Evolutionary conservation across 2,888 invertebrate species (phyloP).

Genomic region (Acleris sparsana): DNA sequence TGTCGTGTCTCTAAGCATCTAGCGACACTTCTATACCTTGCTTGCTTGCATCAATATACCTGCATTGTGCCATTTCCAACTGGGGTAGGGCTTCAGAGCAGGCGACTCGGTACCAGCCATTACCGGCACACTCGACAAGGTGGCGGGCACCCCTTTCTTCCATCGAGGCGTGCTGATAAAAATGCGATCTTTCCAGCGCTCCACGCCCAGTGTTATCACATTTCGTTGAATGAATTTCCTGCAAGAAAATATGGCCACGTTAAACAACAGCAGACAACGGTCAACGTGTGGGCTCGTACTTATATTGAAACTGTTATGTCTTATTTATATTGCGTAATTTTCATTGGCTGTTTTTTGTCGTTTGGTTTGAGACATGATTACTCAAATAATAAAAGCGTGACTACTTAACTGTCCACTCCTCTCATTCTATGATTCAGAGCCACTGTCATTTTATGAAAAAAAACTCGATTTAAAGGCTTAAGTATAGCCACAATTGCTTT

Average conservation of each 20-base stretch:
- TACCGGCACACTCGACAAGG: slow-evolving; percentile 86
- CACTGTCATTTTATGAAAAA: too few relatives aligned
- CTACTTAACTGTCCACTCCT: too few relatives aligned
- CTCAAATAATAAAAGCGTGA: too few relatives aligned
- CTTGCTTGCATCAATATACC: slow-evolving; percentile 50
- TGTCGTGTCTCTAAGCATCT: background rate
- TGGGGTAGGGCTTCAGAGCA: slow-evolving; percentile 88
- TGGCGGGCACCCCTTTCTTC: slow-evolving; percentile 90
- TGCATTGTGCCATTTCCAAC: slow-evolving; percentile 87
- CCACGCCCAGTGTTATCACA: slow-evolving; percentile 89
- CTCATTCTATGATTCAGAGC: too few relatives aligned
- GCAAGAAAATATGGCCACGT: slow-evolving; percentile 32
- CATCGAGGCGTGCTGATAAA: slow-evolving; percentile 91
- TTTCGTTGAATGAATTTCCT: slow-evolving; percentile 87
- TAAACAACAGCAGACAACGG: background rate
- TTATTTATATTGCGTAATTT: background rate
- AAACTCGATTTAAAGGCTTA: too few relatives aligned
- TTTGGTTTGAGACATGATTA: too few relatives aligned
- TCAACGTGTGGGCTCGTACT: background rate
- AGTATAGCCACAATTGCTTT: too few relatives aligned
- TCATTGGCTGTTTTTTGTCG: too few relatives aligned
- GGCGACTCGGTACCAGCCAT: slow-evolving; percentile 82
- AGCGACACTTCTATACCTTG: background rate
- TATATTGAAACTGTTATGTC: background rate
- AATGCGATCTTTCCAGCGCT: slow-evolving; percentile 86